Conservation (phyloP, 2,888 invertebrate genomes). For the Parnassius glacialis region DNA sequence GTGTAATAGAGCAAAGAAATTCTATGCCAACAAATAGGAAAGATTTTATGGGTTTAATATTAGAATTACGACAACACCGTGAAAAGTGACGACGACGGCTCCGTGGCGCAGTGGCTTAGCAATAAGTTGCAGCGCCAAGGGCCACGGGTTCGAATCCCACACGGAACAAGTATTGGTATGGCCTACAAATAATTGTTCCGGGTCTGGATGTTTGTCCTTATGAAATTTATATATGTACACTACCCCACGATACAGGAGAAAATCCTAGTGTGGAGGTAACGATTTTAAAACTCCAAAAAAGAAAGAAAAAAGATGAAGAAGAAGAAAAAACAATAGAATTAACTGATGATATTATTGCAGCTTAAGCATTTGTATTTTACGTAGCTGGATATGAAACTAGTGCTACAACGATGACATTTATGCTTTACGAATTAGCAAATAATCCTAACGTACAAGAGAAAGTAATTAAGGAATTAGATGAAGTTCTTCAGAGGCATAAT, state of each 20-base stretch:
- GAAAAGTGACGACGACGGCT: too few relatives aligned
- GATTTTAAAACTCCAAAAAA: too few relatives aligned
- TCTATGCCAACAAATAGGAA: constrained; percentile 42
- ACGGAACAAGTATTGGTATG: too few relatives aligned
- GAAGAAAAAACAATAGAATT: constrained; percentile 40
- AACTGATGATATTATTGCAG: constrained; percentile 50
- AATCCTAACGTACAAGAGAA: constrained; percentile 59
- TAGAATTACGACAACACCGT: constrained; percentile 44
- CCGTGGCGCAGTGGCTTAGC: too few relatives aligned
- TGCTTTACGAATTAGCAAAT: constrained; percentile 53
- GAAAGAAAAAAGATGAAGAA: constrained; percentile 30
- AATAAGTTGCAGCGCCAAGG: too few relatives aligned
- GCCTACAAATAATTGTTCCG: too few relatives aligned
- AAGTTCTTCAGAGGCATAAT: constrained; percentile 42
- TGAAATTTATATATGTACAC: too few relatives aligned
- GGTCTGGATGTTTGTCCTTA: too few relatives aligned
- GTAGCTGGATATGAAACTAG: constrained; percentile 69
- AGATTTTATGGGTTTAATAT: constrained; percentile 54
- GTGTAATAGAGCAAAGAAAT: too few relatives aligned
- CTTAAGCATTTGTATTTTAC: constrained; percentile 67
- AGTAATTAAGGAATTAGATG: constrained; percentile 48
- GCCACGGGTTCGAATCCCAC: too few relatives aligned
- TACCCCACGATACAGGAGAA: too few relatives aligned
- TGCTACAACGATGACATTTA: constrained; percentile 56
- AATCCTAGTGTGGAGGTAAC: too few relatives aligned